Evolutionary conservation across 2,113 vertebrate genomes (phyloP), one percentile per base, ranked within the genome.

Genomic region (Mirza zaza): DNA sequence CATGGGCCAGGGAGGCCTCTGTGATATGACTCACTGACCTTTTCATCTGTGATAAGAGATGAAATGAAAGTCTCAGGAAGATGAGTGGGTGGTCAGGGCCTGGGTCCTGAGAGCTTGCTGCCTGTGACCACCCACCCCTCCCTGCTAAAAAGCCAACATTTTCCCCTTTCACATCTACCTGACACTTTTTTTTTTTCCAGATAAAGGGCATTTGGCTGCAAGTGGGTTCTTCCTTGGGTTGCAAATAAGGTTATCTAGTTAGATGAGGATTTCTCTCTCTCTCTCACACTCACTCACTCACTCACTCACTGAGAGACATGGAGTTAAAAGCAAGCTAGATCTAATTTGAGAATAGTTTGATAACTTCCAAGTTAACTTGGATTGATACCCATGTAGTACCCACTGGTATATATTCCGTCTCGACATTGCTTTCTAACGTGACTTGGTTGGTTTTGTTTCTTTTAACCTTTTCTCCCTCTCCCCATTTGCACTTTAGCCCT

Each of bases 401-500:
- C 29, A 11, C 57, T 8, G 23, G 18, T 17, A 0, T 20, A 2
- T 23, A 1, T 9, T 32, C 52, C 48, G n/a, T 39, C 50, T 34
- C 8, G 9, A 10, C 11, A 0, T 7, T 65, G 23, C 10, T 75
- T 70, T 39, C 34, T 42, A 8, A 55, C 36, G 13, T 18, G 11
- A 48, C 8, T 63, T 61, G 27, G 59, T 10, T 61, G 25, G 25
- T 61, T 39, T 2, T 70, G 8, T 45, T 48, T 17, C 8, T 8
- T 42, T 50, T 61, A 48, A 79, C 4, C 79, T 36, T 6, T n/a
- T n/a, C 39, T 36, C 27, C 55, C 75, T 42, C 20, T 50, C 93
- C 96, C 95, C 0, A 55, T 94, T 97, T 94, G 9, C 68, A 57
- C 96, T 87, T 1, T 98, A 99, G 99, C 99, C 99, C 97, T 99